Evolutionary conservation across 2,888 invertebrate species (phyloP), one percentile per base, ranked within the genome.

Genomic region (Chymomyza procnemis): DNA sequence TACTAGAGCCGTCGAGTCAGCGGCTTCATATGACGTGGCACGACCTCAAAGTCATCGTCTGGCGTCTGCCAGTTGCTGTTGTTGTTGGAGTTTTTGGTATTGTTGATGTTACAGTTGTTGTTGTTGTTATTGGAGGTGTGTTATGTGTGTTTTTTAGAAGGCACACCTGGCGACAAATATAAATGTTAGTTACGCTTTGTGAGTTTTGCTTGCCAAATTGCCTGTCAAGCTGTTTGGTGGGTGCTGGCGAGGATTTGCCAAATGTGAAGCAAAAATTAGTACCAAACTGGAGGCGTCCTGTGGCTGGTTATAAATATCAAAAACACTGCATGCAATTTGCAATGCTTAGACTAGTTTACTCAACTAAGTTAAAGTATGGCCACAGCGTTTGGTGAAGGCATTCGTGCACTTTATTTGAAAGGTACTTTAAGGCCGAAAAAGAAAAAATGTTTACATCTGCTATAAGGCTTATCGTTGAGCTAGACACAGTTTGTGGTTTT

Each of bases 141-240:
- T 75, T 74, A 74, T 73, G 74, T 79, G 81, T 79, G 79, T 77
- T 79, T 79, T 69, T 81, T 71, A 79, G 81, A 74, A 75, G 71
- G 73, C 82, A 75, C 77, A 74, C 72, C 73, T 74, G 83, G 80
- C 83, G 82, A 82, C 80, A 80, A 78, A 80, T 80, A 82, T 82
- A 80, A 80, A 80, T 82, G 80, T 82, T 82, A 77, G 80, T 80
- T 79, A 77, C 80, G 83, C 83, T 82, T 73, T 80, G 80, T 71
- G 70, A 79, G 71, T 71, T 80, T 69, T 72, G 82, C 73, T 79
- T 82, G 80, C 82, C 80, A 80, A 80, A 80, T 80, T 80, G 82
- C 80, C 80, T 79, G 80, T 82, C 80, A 79, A 82, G 80, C 76
- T 75, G 34, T 26, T 56, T 21, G 22, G n/a, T 56, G n/a, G 16